Percentiles rank a stretch among this genome's conserved stretches.
phyloP scores from a whole-genome alignment of 2,888 invertebrate genomes.

The Amphipyra tragopoginis region DNA sequence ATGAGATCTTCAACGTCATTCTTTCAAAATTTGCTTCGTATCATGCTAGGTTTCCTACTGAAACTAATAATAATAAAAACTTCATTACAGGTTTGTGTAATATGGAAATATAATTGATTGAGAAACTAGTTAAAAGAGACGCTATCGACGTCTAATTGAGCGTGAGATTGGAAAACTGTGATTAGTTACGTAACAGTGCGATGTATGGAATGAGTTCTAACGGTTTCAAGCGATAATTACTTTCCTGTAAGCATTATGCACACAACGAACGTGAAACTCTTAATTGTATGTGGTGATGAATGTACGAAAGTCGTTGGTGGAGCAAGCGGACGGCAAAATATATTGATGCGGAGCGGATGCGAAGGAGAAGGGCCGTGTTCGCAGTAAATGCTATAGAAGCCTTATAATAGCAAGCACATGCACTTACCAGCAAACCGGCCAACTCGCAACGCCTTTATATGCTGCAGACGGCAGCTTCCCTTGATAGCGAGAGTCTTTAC shows the following conservation, averaged over 20 bases:
- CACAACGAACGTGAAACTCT: not conserved
- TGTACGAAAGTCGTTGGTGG: too few species aligned
- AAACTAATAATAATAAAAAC: slow-evolving; percentile 34
- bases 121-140: slow-evolving; percentile 38
- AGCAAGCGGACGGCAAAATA: too few species aligned
- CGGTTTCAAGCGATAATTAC: not conserved
- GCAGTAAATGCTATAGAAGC: too few species aligned
- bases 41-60: slow-evolving; percentile 27
- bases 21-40: slow-evolving; percentile 16
- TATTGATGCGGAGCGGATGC: too few species aligned
- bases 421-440: too few species aligned
- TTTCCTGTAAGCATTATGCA: slow-evolving; percentile 7
- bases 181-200: slow-evolving; percentile 18
- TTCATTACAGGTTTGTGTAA: slow-evolving; percentile 25
- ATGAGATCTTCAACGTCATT: slow-evolving; percentile 37
- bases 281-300: too few species aligned
- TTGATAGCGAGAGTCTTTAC: too few species aligned
- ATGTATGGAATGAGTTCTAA: slow-evolving; percentile 9
- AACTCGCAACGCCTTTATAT: too few species aligned
- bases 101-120: slow-evolving; percentile 38
- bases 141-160: slow-evolving; percentile 50
- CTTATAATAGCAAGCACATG: too few species aligned
- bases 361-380: too few species aligned
- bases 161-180: slow-evolving; percentile 60
- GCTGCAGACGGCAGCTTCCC: too few species aligned